phyloP scores from a whole-genome alignment of 2,113 vertebrate species.

The Willisornis vidua region DNA sequence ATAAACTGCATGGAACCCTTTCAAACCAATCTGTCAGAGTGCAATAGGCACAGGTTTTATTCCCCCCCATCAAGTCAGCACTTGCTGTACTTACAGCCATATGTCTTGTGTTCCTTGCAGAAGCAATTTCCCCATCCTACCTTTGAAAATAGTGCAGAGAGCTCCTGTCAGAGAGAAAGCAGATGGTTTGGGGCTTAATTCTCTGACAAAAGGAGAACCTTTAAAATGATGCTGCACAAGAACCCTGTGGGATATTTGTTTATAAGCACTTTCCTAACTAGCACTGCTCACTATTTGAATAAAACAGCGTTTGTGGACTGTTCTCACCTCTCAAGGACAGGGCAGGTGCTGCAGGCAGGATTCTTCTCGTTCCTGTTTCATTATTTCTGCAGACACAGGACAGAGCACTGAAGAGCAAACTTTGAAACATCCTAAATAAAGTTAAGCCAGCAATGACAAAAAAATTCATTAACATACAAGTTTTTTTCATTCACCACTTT shows the following conservation, averaged over 20 bases:
- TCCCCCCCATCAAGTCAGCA: not conserved
- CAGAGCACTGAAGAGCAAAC: not conserved
- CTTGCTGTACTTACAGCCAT: constrained; percentile 1
- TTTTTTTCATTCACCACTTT: not conserved
- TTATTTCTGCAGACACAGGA: not conserved
- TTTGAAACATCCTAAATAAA: not conserved
- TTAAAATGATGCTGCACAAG: not conserved
- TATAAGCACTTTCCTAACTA: not conserved
- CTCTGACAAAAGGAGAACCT: not conserved
- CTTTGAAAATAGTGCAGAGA: not conserved
- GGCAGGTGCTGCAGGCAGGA: not conserved
- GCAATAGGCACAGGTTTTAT: constrained; percentile 35
- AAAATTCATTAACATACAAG: not conserved
- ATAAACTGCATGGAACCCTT: constrained; percentile 1
- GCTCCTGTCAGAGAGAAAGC: not conserved
- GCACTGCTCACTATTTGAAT: not conserved
- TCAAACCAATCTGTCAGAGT: constrained; percentile 33
- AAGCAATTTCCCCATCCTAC: not conserved
- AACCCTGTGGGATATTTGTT: not conserved
- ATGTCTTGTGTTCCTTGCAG: not conserved
- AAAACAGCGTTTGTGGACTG: not conserved
- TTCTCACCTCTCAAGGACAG: not conserved
- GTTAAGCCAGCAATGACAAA: not conserved
- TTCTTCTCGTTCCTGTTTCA: not conserved
- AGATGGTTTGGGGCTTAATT: not conserved